These are phyloP conservation scores for Discoglossus pictus DNA, from an alignment of 2,797 vertebrate genomes.

Conservation along the genomic window DNA sequence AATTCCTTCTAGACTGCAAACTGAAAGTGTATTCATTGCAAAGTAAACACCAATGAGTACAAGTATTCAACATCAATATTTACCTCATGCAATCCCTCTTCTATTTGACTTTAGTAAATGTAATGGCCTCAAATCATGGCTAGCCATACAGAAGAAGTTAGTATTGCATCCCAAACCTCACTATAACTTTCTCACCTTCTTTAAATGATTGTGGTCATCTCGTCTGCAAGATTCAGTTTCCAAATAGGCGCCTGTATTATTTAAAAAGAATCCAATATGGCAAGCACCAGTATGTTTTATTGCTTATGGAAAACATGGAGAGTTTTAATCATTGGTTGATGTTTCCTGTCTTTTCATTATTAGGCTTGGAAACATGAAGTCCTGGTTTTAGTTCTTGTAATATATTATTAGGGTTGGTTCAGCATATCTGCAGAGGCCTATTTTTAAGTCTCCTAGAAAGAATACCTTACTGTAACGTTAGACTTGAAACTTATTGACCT, in stretches of 20 bases:
- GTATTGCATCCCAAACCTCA: slow-evolving; percentile 15
- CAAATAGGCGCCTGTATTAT: slow-evolving; percentile 26
- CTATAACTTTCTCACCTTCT: slow-evolving; percentile 22
- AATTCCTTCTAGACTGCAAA: not conserved
- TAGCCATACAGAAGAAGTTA: not conserved
- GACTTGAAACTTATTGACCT: not conserved
- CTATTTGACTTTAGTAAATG: not conserved
- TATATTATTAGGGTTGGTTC: slow-evolving; percentile 1
- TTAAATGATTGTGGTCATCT: slow-evolving; percentile 26
- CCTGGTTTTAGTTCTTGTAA: not conserved
- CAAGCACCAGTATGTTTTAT: slow-evolving; percentile 17
- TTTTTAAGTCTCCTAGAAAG: slow-evolving; percentile 9
- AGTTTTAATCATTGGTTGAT: slow-evolving; percentile 21
- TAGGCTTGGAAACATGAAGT: slow-evolving; percentile 7
- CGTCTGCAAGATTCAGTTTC: slow-evolving; percentile 18
- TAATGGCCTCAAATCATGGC: not conserved
- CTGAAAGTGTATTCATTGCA: not conserved
- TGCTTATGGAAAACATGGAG: slow-evolving; percentile 29
- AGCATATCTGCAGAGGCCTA: slow-evolving; percentile 13
- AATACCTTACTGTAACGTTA: not conserved
- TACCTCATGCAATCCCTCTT: not conserved
- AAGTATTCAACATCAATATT: not conserved
- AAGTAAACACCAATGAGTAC: not conserved
- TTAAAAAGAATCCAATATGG: slow-evolving; percentile 8
- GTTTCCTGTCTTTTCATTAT: slow-evolving; percentile 17